Conservation (phyloP, 1,140 invertebrate genomes). For the Pogonomyrmex barbatus region DNA sequence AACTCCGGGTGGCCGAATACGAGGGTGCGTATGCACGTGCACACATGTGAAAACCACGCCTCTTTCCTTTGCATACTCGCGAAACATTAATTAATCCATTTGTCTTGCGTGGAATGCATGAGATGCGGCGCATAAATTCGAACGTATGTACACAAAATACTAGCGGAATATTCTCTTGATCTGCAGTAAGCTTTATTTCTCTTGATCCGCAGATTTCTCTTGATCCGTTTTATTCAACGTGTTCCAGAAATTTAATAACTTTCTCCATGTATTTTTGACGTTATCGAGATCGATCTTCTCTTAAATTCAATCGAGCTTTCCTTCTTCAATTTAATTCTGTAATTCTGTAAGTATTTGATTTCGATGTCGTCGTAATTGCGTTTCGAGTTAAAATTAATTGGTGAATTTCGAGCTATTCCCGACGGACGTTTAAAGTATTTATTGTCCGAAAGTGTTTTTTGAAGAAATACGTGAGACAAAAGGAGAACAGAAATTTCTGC, state of each 20-base stretch:
- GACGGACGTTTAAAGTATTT: neutral
- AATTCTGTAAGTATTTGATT: neutral
- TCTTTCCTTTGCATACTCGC: constrained; percentile 19
- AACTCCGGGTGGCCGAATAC: constrained; percentile 60
- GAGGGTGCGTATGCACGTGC: neutral
- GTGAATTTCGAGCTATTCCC: neutral
- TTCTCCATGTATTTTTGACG: neutral
- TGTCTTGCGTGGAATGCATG: constrained; percentile 27
- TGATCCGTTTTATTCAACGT: neutral
- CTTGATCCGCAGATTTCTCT: neutral
- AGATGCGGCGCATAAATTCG: neutral
- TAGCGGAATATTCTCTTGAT: neutral
- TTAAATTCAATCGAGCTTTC: constrained; percentile 4
- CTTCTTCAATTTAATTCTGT: neutral
- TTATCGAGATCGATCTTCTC: neutral
- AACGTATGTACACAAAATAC: neutral
- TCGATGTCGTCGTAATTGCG: neutral
- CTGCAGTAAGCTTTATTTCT: neutral
- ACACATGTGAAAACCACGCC: constrained; percentile 42
- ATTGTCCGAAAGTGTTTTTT: neutral
- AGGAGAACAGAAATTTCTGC: neutral
- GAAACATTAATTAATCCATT: constrained; percentile 54
- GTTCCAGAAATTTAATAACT: neutral
- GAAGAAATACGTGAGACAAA: neutral
- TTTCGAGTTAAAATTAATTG: neutral